These are phyloP conservation scores for Brenthis hecate DNA, from an alignment of 2,888 invertebrate species.

Conservation along the genomic window DNA sequence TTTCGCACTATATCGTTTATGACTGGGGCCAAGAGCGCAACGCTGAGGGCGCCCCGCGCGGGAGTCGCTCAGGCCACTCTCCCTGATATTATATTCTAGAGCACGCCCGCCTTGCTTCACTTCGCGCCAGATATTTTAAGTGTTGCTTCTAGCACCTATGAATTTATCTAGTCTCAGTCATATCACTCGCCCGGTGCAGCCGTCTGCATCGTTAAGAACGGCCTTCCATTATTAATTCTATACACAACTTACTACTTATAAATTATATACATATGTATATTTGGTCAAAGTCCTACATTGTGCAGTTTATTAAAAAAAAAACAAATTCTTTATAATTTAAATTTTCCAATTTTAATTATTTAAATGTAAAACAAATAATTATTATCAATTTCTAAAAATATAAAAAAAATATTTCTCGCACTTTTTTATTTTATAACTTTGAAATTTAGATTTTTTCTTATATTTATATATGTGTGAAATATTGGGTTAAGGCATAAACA, in stretches of 20 bases:
- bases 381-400: not conserved
- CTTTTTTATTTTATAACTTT: too few relatives aligned
- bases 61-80: conserved; percentile 68
- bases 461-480: conserved; percentile 5
- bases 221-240: conserved; percentile 31
- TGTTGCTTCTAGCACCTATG: conserved; percentile 78
- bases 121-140: conserved; percentile 81
- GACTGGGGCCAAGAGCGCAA: conserved; percentile 61
- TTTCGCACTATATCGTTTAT: conserved; percentile 77
- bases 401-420: too few relatives aligned
- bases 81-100: conserved; percentile 82
- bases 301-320: not conserved
- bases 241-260: conserved; percentile 11
- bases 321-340: too few relatives aligned
- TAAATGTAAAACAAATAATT: not conserved
- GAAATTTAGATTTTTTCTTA: too few relatives aligned
- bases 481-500: conserved; percentile 26
- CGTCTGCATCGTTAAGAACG: conserved; percentile 67
- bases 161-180: conserved; percentile 77
- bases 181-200: conserved; percentile 69
- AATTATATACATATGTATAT: conserved; percentile 4
- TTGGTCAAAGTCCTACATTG: not conserved
- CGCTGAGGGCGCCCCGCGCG: conserved; percentile 53
- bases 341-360: too few relatives aligned
- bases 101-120: conserved; percentile 77